Evolutionary conservation across 2,888 invertebrate species (phyloP), one percentile per base, ranked within the genome.

Genomic region (Perdita meconis): DNA sequence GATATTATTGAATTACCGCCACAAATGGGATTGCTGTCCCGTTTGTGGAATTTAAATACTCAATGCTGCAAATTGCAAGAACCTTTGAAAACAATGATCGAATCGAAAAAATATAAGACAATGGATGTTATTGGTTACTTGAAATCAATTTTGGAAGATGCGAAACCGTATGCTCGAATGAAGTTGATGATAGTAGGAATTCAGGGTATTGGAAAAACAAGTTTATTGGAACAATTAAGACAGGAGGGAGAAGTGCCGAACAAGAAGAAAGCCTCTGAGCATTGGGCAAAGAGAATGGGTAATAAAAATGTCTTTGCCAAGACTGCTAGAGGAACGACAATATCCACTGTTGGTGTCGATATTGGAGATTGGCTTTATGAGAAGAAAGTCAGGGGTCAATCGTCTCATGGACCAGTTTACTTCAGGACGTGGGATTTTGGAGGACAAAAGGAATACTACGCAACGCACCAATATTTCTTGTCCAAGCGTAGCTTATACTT

Each of bases 381-480:
- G 92, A 97, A 97, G 89, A 95, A 97, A 90, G 94, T 95, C 6
- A 94, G 96, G 26, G 95, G 97, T 0, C 95, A 95, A 42, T 95
- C 95, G 0, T 94, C 95, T 0, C 95, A 95, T 88, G 97, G 97
- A 0, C 96, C 98, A 0, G 96, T 98, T 64, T 96, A 97, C 30
- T 98, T 98, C 93, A 93, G 98, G 65, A 99, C 99, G 0, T 99
- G 99, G 99, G 99, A 99, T 93, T 99, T 99, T 93, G 99, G 99
- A 3, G 99, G 99, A 0, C 99, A 99, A 93, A 96, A 96, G 90
- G 99, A 99, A 90, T 99, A 99, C 92, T 99, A 99, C 92, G 98
- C 99, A 0, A 99, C 99, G 0, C 99, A 99, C 94, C 99, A 99
- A 92, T 99, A 99, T 92, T 99, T 99, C 92, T 93, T 99, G 55